Percentiles rank a stretch among this genome's conserved stretches.
Conservation (phyloP, 1,140 invertebrate genomes). For the Oppia nitens region DNA sequence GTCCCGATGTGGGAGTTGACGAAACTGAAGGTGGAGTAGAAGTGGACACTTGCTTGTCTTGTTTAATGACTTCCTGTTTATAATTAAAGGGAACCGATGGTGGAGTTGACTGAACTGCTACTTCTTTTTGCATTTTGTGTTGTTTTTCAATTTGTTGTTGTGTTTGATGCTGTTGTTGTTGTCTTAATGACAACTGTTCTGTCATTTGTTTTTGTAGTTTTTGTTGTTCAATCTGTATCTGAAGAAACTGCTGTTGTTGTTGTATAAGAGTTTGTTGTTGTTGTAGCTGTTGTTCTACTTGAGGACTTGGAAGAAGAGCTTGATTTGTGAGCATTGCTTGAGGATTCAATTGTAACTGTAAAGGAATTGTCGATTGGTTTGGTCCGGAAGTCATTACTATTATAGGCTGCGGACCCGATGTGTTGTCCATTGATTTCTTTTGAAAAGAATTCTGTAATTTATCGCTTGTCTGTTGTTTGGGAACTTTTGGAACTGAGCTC, state of each 20-base stretch:
- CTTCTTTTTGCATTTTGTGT: not conserved
- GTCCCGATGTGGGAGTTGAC: not conserved
- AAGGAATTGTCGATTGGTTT: not conserved
- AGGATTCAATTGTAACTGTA: not conserved
- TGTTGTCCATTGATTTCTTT: not conserved
- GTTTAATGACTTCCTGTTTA: not conserved
- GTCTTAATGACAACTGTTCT: slow-evolving; percentile 16
- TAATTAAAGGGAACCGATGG: not conserved
- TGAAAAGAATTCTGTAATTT: not conserved
- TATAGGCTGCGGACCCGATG: not conserved
- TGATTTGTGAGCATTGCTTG: not conserved
- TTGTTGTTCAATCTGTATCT: slow-evolving; percentile 14
- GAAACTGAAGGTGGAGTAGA: not conserved
- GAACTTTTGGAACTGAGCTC: not conserved
- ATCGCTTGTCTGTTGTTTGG: not conserved
- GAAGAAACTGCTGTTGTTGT: slow-evolving; percentile 20
- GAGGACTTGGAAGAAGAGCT: not conserved
- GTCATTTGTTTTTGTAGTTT: slow-evolving; percentile 8
- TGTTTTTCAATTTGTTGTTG: not conserved
- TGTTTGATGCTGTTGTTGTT: slow-evolving; percentile 9
- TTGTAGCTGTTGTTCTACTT: slow-evolving; percentile 7
- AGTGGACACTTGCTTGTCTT: slow-evolving; percentile 1
- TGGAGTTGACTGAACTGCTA: not conserved
- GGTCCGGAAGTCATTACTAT: not conserved
- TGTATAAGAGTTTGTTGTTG: slow-evolving; percentile 16